Evolutionary conservation across 2,888 invertebrate species (phyloP), one percentile per base, ranked within the genome.

Genomic region (Sepiola atlantica): DNA sequence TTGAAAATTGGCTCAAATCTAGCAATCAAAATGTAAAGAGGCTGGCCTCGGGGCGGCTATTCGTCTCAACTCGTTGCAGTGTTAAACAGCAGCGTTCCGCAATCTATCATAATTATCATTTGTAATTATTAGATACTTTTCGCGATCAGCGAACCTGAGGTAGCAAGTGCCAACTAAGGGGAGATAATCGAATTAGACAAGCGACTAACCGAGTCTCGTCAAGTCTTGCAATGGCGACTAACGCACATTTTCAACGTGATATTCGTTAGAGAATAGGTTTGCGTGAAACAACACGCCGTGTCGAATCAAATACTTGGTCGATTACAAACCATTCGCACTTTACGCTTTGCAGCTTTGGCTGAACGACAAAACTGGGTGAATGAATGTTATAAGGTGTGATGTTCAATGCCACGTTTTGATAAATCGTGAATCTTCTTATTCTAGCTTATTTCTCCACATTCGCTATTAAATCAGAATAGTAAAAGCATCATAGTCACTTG

Each of bases 41-140:
- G n/a, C 14, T 8, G 77, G 12, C 4, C 12, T 32, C 77, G 12
- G n/a, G n/a, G 77, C 16, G n/a, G 77, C n/a, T 77, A 77, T 77
- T 77, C n/a, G 77, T 77, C 77, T 77, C 77, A 12, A 18, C 77
- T 77, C 77, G 16, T 77, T 77, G 16, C 77, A n/a, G 77, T 77
- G 77, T 77, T 77, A 77, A 77, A n/a, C 77, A 18, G 32, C 77
- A 18, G n/a, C n/a, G 14, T 77, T 77, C 77, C n/a, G 16, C 77
- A 77, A 77, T 77, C 77, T 77, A 77, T 77, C 77, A 77, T 77
- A 77, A 77, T 77, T 77, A 77, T 77, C 77, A 77, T 77, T 77
- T 77, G 77, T 77, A 77, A 77, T 77, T 77, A 77, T 77, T n/a
- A 77, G 77, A 77, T 77, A 32, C 77, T 77, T 45, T 32, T 77